phyloP scores from a whole-genome alignment of 1,140 invertebrate species.

The Lepidurus couesii region DNA sequence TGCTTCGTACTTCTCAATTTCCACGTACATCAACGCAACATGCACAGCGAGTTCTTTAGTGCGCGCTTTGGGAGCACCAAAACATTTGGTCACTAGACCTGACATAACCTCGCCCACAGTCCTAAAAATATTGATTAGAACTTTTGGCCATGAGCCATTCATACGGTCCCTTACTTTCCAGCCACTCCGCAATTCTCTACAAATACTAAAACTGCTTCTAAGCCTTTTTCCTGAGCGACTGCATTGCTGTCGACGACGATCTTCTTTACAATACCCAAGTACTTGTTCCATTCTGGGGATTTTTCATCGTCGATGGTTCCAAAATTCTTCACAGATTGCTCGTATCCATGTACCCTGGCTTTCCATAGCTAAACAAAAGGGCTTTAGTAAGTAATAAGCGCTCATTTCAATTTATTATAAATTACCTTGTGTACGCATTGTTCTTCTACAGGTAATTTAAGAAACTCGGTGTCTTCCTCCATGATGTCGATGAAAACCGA shows the following conservation, averaged over 20 bases:
- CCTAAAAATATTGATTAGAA: constrained; percentile 50
- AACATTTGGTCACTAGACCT: constrained; percentile 84
- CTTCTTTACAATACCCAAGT: constrained; percentile 85
- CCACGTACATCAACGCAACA: constrained; percentile 85
- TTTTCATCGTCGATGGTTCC: constrained; percentile 82
- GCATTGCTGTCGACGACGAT: constrained; percentile 93
- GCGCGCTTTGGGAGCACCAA: constrained; percentile 81
- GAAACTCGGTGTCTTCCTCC: constrained; percentile 86
- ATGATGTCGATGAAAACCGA: constrained; percentile 16
- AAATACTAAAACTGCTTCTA: constrained; percentile 83
- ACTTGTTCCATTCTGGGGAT: constrained; percentile 87
- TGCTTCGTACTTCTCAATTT: constrained; percentile 90
- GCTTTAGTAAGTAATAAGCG: constrained; percentile 31
- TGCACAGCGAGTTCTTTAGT: constrained; percentile 86
- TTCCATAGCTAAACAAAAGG: constrained; percentile 69
- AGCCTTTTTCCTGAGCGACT: constrained; percentile 88
- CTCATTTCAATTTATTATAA: constrained; percentile 30
- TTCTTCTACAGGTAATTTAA: constrained; percentile 85
- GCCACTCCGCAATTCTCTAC: constrained; percentile 81
- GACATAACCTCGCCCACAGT: constrained; percentile 81
- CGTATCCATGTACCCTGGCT: constrained; percentile 85
- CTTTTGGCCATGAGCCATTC: not conserved
- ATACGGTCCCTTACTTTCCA: constrained; percentile 55
- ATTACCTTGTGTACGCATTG: constrained; percentile 79
- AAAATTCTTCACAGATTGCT: constrained; percentile 86